Base-by-base conservation (phyloP, 2,888 invertebrate species). In the Mongoloraphidia duomilia region DNA sequence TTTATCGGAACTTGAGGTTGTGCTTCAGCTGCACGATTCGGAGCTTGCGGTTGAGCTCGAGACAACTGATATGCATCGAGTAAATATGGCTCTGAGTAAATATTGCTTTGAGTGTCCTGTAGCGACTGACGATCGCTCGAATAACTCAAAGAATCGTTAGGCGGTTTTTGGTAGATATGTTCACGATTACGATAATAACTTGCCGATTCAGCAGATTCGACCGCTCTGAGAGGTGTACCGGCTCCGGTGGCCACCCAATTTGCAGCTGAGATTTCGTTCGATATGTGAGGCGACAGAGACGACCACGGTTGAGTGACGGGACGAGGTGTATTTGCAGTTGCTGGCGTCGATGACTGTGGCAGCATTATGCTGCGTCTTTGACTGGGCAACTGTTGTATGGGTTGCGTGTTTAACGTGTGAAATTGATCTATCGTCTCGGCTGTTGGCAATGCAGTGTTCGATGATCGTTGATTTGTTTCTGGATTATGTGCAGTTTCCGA, bases 401-500 rank as follows among this genome's bases (percentile, higher is more conserved):
- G 52, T 34, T 72, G 72, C 33, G 70, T 68, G 44, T 68, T 61
- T 48, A 61, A 67, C 12, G 67, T 58, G 37, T 58, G 56, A 17
- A 42, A 17, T 9, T 42, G 42, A 3, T 42, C 42, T 13, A 53
- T 44, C 54, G 52, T 47, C 46, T 50, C 46, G 44, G 46, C 46
- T 13, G 51, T 51, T 34, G 69, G 68, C 39, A 67, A 61, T 57
- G 68, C 67, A 44, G 71, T 68, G 50, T 67, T 68, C 66, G 56
- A 66, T 38, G 74, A 72, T 52, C 79, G 73, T 64, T 83, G 85
- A 69, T 89, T 89, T 56, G 87, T 82, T 67, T 87, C 84, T 41
- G 92, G 89, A 64, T 90, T 87, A 66, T 92, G 88, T 17, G 92
- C 92, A 54, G 89, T 88, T 65, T 87, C 86, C 57, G 89, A 83